phyloP scores from a whole-genome alignment of 2,797 vertebrate genomes.

The Spea hammondii region DNA sequence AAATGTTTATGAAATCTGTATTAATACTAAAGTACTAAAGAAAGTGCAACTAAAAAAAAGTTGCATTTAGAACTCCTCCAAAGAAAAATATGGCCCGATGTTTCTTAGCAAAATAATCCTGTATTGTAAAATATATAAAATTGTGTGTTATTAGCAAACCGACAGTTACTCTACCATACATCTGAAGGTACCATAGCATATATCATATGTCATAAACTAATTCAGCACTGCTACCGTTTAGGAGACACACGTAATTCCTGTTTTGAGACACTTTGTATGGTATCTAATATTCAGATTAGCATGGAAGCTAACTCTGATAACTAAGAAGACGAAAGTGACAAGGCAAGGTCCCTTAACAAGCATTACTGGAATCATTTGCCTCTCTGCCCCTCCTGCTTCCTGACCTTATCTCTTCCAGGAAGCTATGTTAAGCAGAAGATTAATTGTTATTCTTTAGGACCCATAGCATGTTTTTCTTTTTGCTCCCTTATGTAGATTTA shows the following conservation, averaged over 20 bases:
- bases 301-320: not conserved
- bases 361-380: conserved; percentile 41
- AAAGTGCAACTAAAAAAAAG: no score
- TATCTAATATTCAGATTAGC: conserved; percentile 3
- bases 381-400: conserved; percentile 31
- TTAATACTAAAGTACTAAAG: no score
- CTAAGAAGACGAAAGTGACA: conserved; percentile 32
- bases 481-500: no score
- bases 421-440: conserved; percentile 34
- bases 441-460: conserved; percentile 37
- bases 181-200: no score
- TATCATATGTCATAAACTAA: not conserved
- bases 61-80: no score
- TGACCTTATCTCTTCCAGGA: conserved; percentile 48
- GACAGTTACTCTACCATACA: no score
- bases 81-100: no score
- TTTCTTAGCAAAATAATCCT: no score
- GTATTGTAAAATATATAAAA: no score
- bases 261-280: not conserved
- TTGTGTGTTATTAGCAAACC: no score
- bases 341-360: conserved; percentile 18
- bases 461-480: not conserved
- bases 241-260: not conserved
- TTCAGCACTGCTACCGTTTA: not conserved
- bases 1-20: no score